A percentile compares a stretch with the other conserved stretches of the same genome.
phyloP scores from a whole-genome alignment of 35 echinoderm and acorn worm species.

The Lytechinus pictus region DNA sequence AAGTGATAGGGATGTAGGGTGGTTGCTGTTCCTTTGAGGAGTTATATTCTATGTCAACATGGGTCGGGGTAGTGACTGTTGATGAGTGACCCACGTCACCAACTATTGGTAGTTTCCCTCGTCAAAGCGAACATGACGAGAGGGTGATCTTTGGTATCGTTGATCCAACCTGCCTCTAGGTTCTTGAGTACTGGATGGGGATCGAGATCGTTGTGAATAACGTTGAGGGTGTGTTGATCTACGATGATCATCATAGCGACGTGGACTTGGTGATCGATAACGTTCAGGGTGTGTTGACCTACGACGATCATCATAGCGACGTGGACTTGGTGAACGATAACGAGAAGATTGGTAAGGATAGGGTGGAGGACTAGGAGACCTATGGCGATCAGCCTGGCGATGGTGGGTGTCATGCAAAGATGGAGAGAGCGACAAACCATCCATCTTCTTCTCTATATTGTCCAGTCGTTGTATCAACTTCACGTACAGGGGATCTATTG shows the following conservation, averaged over 20 bases:
- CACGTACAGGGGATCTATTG: too few species aligned
- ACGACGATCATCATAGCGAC: too few species aligned
- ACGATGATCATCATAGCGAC: background rate
- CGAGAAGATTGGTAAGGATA: too few species aligned
- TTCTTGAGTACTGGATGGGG: background rate
- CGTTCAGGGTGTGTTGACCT: too few species aligned
- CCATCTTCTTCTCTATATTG: slow-evolving; percentile 4
- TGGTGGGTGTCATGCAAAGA: background rate
- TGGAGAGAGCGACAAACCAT: background rate
- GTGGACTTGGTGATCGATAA: background rate
- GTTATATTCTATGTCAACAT: background rate
- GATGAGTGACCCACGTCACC: slow-evolving; percentile 24
- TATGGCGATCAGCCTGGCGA: too few species aligned
- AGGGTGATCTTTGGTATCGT: too few species aligned
- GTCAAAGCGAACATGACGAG: slow-evolving; percentile 5
- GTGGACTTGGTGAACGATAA: background rate
- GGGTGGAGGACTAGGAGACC: too few species aligned
- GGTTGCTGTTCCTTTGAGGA: background rate
- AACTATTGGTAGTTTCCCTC: slow-evolving; percentile 54
- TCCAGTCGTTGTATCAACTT: background rate
- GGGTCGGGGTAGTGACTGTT: background rate
- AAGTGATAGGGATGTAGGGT: slow-evolving; percentile 21
- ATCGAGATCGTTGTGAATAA: background rate
- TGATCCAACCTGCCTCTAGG: too few species aligned
- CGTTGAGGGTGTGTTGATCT: background rate